These are phyloP conservation scores for Seriola dumerili DNA, from an alignment of 2,113 vertebrate genomes.

Conservation along the genomic window DNA sequence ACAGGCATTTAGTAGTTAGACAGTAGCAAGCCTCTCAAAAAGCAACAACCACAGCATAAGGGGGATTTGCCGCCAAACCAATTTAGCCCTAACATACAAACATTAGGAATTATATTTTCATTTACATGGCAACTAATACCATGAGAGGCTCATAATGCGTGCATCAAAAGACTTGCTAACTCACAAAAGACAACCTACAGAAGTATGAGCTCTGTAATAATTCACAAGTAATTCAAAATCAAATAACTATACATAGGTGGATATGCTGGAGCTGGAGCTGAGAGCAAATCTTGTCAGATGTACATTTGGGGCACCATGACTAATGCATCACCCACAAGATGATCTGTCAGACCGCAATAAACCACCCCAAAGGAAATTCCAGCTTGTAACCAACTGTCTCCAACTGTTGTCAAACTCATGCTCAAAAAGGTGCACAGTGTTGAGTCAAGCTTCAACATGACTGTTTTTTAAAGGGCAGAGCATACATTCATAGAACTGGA, in stretches of 20 bases:
- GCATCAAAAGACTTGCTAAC: not conserved
- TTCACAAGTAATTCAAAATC: slow-evolving; percentile 24
- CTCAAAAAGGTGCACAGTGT: not conserved
- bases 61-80: not conserved
- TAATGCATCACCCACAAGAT: slow-evolving; percentile 54
- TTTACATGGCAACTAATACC: not conserved
- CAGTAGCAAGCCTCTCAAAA: not conserved
- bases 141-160: not conserved
- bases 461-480: slow-evolving; percentile 5
- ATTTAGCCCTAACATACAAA: not conserved
- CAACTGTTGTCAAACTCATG: slow-evolving; percentile 21
- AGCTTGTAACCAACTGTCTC: slow-evolving; percentile 17
- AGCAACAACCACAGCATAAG: not conserved
- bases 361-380: slow-evolving; percentile 1
- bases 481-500: not conserved
- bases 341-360: slow-evolving; percentile 45
- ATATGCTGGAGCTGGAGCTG: slow-evolving; percentile 35
- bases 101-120: not conserved
- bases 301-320: slow-evolving; percentile 44
- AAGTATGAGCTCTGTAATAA: slow-evolving; percentile 22
- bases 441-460: not conserved
- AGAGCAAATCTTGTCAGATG: slow-evolving; percentile 43
- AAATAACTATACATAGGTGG: slow-evolving; percentile 42
- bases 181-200: slow-evolving; percentile 6
- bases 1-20: not conserved